Conservation (phyloP, 2,888 invertebrate species). For the Blera fallax region DNA sequence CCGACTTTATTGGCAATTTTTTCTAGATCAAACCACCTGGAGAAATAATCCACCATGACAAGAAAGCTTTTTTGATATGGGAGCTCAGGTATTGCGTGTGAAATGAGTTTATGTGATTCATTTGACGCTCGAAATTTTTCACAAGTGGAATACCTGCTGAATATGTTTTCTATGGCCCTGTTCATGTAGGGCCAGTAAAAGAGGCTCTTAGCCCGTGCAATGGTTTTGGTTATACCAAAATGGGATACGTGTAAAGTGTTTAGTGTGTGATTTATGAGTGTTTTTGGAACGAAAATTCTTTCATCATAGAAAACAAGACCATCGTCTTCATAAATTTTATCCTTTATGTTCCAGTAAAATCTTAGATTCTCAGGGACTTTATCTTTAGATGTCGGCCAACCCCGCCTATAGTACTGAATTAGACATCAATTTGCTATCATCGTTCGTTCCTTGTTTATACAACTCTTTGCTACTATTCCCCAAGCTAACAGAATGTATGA, state of each 20-base stretch:
- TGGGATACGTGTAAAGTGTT: constrained; percentile 10
- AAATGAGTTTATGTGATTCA: not conserved
- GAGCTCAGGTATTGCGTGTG: constrained; percentile 1
- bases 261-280: not conserved
- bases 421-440: not conserved
- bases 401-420: constrained; percentile 24
- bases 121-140: constrained; percentile 5
- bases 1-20: not conserved
- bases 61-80: constrained; percentile 1
- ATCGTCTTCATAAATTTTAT: constrained; percentile 3
- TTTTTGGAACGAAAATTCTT: constrained; percentile 10
- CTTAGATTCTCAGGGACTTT: not conserved
- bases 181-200: constrained; percentile 5
- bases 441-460: not conserved
- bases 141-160: not conserved
- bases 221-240: constrained; percentile 38
- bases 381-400: constrained; percentile 75
- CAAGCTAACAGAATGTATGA: not conserved
- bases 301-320: constrained; percentile 19
- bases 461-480: not conserved
- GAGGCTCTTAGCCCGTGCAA: not conserved
- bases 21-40: constrained; percentile 20
- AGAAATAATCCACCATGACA: constrained; percentile 13
- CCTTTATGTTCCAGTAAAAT: not conserved
- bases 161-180: not conserved